A percentile compares a stretch with the other conserved stretches of the same genome.
These are phyloP conservation scores for Lasiurus cinereus DNA, from an alignment of 2,113 vertebrate species.

Conservation along the genomic window DNA sequence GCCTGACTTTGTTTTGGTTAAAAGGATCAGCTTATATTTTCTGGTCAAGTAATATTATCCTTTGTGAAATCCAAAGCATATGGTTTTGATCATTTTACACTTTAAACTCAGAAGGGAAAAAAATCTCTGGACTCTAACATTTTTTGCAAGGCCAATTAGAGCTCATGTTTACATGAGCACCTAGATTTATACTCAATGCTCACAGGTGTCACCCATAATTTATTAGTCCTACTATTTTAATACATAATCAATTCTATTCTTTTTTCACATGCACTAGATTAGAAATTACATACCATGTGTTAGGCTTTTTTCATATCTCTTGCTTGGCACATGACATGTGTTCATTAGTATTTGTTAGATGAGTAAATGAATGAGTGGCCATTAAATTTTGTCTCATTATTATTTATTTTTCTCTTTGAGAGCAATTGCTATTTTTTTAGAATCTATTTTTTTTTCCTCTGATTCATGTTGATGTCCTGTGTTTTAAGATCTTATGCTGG, in stretches of 20 bases:
- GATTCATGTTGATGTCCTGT: slow-evolving; percentile 67
- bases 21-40: slow-evolving; percentile 27
- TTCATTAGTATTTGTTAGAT: background rate
- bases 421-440: slow-evolving; percentile 22
- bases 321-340: background rate
- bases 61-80: slow-evolving; percentile 34
- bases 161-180: background rate
- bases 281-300: background rate
- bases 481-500: slow-evolving; percentile 65
- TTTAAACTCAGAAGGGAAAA: background rate
- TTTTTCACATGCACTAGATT: background rate
- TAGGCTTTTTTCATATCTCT: background rate
- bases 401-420: background rate
- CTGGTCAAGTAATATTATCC: background rate
- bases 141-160: background rate
- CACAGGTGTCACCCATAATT: background rate
- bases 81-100: slow-evolving; percentile 38
- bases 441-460: slow-evolving; percentile 20
- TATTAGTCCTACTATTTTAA: background rate
- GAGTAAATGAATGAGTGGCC: background rate
- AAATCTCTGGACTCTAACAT: background rate
- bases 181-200: background rate
- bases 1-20: background rate
- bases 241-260: background rate
- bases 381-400: background rate